A percentile compares a stretch with the other conserved stretches of the same genome.
Conservation (phyloP, 2,113 vertebrate genomes). For the Clarias magur region DNA sequence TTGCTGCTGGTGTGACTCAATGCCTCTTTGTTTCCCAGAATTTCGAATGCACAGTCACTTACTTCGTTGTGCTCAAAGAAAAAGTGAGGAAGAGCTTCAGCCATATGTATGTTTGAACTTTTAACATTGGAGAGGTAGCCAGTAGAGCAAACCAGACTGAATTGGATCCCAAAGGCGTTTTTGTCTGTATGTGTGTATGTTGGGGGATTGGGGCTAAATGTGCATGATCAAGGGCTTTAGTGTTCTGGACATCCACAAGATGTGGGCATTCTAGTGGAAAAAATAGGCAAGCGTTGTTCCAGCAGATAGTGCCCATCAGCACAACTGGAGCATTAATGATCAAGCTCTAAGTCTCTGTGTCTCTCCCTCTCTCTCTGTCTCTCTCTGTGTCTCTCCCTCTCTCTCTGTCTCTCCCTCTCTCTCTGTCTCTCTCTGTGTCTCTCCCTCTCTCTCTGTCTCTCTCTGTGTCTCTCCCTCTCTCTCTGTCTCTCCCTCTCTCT, state of each 20-base stretch:
- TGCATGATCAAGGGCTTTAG: constrained; percentile 14
- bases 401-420: neutral
- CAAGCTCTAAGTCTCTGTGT: neutral
- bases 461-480: neutral
- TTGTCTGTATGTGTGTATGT: neutral
- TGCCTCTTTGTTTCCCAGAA: neutral
- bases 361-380: neutral
- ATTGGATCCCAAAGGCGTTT: neutral
- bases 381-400: neutral
- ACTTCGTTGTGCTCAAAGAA: neutral
- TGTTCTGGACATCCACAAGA: constrained; percentile 39
- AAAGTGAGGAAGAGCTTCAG: constrained; percentile 13
- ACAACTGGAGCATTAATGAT: constrained; percentile 31
- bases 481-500: neutral
- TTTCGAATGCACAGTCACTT: neutral
- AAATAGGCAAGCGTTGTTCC: constrained; percentile 43
- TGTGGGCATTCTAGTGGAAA: constrained; percentile 40
- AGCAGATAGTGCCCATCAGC: constrained; percentile 22
- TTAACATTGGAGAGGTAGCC: neutral
- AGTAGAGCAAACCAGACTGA: neutral
- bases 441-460: too few relatives aligned
- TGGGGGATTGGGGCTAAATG: neutral
- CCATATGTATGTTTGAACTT: neutral
- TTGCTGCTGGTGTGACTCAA: neutral
- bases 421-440: neutral